phyloP scores from a whole-genome alignment of 2,888 invertebrate species.

The Catonia carolina region DNA sequence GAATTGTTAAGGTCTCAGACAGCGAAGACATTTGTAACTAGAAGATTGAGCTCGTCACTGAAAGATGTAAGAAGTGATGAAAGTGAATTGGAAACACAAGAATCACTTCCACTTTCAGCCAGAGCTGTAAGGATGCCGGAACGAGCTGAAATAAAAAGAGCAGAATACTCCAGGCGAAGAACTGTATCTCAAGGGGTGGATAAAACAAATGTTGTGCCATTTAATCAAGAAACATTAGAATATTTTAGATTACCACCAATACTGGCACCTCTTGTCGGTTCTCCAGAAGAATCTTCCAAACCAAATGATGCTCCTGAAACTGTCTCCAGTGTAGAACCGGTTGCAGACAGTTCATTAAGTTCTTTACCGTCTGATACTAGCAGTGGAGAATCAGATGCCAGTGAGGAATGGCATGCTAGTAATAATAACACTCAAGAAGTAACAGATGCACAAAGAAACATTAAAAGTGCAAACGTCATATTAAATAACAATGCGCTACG shows the following conservation, averaged over 20 bases:
- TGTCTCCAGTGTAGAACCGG: conserved; percentile 62
- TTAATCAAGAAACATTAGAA: conserved; percentile 42
- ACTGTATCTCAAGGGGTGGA: conserved; percentile 17
- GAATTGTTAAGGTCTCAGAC: conserved; percentile 67
- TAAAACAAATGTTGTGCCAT: background rate
- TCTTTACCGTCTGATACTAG: conserved; percentile 38
- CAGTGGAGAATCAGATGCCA: conserved; percentile 35
- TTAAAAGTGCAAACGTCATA: background rate
- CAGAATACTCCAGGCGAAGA: conserved; percentile 15
- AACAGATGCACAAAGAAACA: conserved; percentile 32
- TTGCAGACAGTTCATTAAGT: conserved; percentile 56
- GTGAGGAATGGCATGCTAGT: conserved; percentile 46
- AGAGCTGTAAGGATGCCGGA: conserved; percentile 21
- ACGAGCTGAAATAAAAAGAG: conserved; percentile 17
- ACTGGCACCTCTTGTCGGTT: conserved; percentile 48
- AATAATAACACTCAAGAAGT: conserved; percentile 43
- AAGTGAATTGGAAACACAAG: background rate
- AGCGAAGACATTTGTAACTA: conserved; percentile 35
- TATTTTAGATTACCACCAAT: conserved; percentile 62
- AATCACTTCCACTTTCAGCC: conserved; percentile 21
- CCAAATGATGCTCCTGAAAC: conserved; percentile 44
- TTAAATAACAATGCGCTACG: too few relatives aligned
- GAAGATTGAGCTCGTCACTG: conserved; percentile 20
- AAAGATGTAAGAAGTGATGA: conserved; percentile 38
- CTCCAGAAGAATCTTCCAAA: background rate